Base-by-base conservation (phyloP, 1,140 invertebrate genomes). In the Muscidifurax raptorellus region DNA sequence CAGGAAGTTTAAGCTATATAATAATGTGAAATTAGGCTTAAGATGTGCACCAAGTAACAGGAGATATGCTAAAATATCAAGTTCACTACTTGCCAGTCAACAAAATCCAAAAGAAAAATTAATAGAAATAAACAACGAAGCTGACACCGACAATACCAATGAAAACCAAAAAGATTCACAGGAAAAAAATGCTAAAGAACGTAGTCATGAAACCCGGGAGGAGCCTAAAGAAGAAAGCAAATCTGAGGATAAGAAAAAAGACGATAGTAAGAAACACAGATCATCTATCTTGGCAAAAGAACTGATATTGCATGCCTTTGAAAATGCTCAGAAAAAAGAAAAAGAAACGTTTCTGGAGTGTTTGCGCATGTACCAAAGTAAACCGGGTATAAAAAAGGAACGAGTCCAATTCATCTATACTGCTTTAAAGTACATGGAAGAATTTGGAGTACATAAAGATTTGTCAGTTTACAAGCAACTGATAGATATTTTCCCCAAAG, bases 321-420 rank as follows among this genome's bases (percentile, higher is more conserved):
- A 93, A 36, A 90, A 93, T 47, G 87, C 94, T 10, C 89, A 95
- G 66, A 91, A 95, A 6, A 97, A 97, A 90, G 95, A 95, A 72
- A 97, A 96, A 90, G 91, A 96, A 13, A 94, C 95, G 0, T 98
- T 96, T 90, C 87, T 97, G 30, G 94, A 96, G 83, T 95, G 96
- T 90, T 93, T 98, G 40, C 94, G 95, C 85, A 95, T 96, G 81
- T 98, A 96, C 85, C 91, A 95, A 87, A 93, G 92, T 15, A 92
- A 94, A 80, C 95, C 93, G 75, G 93, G 93, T 0, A 94, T 95
- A 86, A 93, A 95, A 85, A 93, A 95, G 77, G 97, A 97, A 47
- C 97, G 98, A 92, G 97, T 99, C 0, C 97, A 99, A 88, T 99
- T 99, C 92, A 98, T 99, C 86, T 96, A 97, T 90, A 94, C 96